These are phyloP conservation scores for Nyctereutes procyonoides DNA, from an alignment of 2,113 vertebrate species.

Conservation along the genomic window DNA sequence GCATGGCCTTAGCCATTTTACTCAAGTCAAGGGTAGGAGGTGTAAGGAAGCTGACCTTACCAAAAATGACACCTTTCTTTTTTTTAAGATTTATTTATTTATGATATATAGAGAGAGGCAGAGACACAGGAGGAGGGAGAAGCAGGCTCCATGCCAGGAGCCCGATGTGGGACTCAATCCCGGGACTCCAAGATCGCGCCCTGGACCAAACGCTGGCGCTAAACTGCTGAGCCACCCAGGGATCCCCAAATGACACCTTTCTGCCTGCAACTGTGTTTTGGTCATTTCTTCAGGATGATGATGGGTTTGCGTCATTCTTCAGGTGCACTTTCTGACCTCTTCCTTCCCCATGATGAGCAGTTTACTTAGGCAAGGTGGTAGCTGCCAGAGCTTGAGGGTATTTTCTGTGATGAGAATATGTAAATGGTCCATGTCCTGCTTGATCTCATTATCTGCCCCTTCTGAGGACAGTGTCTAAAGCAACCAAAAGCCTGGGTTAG, in stretches of 20 bases:
- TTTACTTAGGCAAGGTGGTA: not conserved
- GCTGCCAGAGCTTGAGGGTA: not conserved
- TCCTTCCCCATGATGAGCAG: not conserved
- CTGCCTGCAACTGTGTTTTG: not conserved
- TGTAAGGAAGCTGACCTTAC: not conserved
- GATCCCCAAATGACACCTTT: not conserved
- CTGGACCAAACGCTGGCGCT: too few species aligned
- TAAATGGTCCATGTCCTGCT: not conserved
- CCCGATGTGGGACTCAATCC: too few species aligned
- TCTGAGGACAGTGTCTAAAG: not conserved
- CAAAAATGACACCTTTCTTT: not conserved
- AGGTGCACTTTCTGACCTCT: not conserved
- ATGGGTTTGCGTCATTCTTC: not conserved
- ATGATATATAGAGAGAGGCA: too few species aligned
- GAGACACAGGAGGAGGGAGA: too few species aligned
- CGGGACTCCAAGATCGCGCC: too few species aligned
- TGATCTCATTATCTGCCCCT: not conserved
- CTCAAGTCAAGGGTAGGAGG: not conserved
- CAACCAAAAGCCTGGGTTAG: not conserved
- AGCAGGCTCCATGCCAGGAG: too few species aligned
- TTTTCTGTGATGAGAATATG: not conserved
- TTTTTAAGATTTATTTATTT: too few species aligned
- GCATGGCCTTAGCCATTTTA: not conserved
- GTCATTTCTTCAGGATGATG: not conserved
- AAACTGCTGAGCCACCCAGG: too few species aligned